Evolutionary conservation across 2,113 vertebrate species (phyloP), one percentile per base, ranked within the genome.

Genomic region (Chionodraco myersi): DNA sequence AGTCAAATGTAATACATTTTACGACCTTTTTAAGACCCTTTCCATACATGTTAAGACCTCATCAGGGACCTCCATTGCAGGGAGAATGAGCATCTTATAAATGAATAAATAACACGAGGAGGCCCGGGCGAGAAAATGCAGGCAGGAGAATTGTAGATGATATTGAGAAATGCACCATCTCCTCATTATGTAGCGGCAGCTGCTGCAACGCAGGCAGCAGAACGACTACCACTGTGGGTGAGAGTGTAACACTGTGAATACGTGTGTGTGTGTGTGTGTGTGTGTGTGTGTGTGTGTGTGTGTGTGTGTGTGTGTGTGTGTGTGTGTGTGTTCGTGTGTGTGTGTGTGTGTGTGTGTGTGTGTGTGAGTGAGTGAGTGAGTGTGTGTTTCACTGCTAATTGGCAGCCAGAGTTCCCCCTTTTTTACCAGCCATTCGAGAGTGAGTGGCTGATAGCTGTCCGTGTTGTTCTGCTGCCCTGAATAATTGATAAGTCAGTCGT

Each of bases 401-500:
- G 91, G 84, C 90, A 87, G 84, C 80, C 80, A 83, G 70, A 68
- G 78, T 76, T 83, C 88, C 69, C 83, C 69, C 86, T 88, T 89
- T 91, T 86, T 90, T 36, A 90, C 63, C 79, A 93, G 87, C 60
- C 52, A 71, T 70, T 75, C 2, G 61, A 74, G 84, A 79, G 23
- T 79, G 83, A 90, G 86, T 81, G 88, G 78, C 86, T 89, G 83
- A 75, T 84, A 84, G 86, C 86, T 83, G 88, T 87, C 89, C 92
- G 7, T 86, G 89, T 91, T 86, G 69, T 88, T 90, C 77, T 86
- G 80, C 87, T 74, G 23, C 77, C 48, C 82, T 95, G 88, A 95
- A 95, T 95, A 92, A 95, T 93, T 92, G 86, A 94, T 94, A 61
- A 89, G 86, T 89, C 78, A 80, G 87, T 90, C 86, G 84, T 92